Evolutionary conservation across 1,140 invertebrate genomes (phyloP).

Genomic region (Pseudomyrmex flavicornis): DNA sequence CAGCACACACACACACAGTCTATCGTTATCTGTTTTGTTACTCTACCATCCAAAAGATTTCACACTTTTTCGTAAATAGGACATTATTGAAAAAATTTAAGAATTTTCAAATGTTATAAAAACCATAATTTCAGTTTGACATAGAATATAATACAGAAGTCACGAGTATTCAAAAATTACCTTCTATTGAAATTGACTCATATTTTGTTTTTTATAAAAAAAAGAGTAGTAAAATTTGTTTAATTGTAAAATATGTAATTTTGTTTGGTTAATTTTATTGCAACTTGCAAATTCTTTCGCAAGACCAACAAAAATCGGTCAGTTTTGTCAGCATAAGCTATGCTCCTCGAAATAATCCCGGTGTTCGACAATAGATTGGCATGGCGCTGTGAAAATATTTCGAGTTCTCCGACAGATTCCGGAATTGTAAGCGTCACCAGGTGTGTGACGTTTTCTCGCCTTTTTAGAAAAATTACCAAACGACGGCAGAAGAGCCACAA

Average conservation of each 20-base stretch:
- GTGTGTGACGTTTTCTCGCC: slow-evolving; percentile 59
- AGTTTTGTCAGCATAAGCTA: slow-evolving; percentile 10
- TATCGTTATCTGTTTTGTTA: slow-evolving; percentile 36
- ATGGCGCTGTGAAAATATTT: slow-evolving; percentile 78
- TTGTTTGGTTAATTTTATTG: too few species aligned
- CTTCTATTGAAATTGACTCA: too few species aligned
- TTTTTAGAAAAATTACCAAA: slow-evolving; percentile 65
- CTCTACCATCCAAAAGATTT: slow-evolving; percentile 25
- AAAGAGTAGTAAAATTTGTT: too few species aligned
- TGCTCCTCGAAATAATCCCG: slow-evolving; percentile 61
- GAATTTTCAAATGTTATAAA: neutral
- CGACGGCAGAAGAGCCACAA: slow-evolving; percentile 62
- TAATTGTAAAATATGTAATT: too few species aligned
- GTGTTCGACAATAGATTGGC: slow-evolving; percentile 72
- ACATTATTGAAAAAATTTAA: neutral
- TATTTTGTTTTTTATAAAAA: too few species aligned
- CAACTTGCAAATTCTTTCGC: too few species aligned
- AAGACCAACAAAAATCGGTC: neutral
- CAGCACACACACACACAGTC: too few species aligned
- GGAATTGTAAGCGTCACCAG: slow-evolving; percentile 57
- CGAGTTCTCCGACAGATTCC: slow-evolving; percentile 63
- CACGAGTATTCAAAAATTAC: neutral
- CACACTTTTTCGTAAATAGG: slow-evolving; percentile 12
- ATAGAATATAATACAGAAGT: neutral
- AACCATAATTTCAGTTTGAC: neutral